Percentiles rank a stretch among this genome's conserved stretches.
Conservation (phyloP, 64 coral and sea anemone species). For the Stichodactyla mertensii region DNA sequence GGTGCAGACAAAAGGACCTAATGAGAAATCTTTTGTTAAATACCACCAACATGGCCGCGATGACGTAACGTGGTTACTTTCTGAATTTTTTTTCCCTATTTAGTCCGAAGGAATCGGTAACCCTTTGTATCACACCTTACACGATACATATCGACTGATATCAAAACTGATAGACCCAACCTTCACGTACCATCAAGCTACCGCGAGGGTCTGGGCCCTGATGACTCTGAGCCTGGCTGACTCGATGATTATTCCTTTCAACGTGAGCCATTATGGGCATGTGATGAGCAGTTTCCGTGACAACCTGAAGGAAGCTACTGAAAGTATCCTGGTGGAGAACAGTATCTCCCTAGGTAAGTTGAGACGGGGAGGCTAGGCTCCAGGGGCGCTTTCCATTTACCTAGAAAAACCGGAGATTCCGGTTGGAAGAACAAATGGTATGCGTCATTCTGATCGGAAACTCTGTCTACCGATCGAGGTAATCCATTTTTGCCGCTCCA, state of each 20-base stretch:
- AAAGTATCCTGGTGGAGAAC: slow-evolving; percentile 10
- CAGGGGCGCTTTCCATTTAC: too few relatives aligned
- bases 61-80: background rate
- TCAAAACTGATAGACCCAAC: slow-evolving; percentile 68
- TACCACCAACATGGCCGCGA: too few relatives aligned
- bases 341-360: background rate
- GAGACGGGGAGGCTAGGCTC: too few relatives aligned
- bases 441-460: too few relatives aligned
- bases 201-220: slow-evolving; percentile 57
- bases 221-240: slow-evolving; percentile 57
- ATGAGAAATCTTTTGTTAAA: too few relatives aligned
- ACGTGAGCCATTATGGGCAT: slow-evolving; percentile 65
- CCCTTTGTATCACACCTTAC: slow-evolving; percentile 82
- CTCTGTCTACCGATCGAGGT: too few relatives aligned
- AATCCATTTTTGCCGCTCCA: too few relatives aligned
- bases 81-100: background rate
- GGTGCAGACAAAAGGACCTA: too few relatives aligned
- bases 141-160: slow-evolving; percentile 76
- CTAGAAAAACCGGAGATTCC: background rate
- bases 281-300: slow-evolving; percentile 36
- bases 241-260: slow-evolving; percentile 70
- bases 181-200: slow-evolving; percentile 74
- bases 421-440: too few relatives aligned
- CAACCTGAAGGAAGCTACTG: slow-evolving; percentile 9
- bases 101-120: slow-evolving; percentile 8